phyloP scores from a whole-genome alignment of 2,113 vertebrate genomes.

The Ageneiosus marmoratus region DNA sequence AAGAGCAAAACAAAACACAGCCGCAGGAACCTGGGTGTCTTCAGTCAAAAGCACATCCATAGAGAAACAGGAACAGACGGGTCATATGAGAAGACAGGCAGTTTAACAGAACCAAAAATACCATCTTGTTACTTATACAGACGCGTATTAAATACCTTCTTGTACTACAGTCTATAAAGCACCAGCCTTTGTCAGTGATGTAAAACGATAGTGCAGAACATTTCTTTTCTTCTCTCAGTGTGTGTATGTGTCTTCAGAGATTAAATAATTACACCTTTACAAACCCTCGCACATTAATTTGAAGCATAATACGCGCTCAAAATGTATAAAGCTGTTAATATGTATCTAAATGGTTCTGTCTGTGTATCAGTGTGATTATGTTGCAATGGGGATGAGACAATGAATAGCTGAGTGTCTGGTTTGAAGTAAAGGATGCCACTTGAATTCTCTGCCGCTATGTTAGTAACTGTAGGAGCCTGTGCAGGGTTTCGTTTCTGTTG shows the following conservation, averaged over 20 bases:
- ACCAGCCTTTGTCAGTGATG: neutral
- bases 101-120: neutral
- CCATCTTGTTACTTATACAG: neutral
- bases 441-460: neutral
- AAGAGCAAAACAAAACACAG: slow-evolving; percentile 16
- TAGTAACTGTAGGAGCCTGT: neutral
- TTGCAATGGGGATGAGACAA: neutral
- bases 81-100: neutral
- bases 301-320: neutral
- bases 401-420: slow-evolving; percentile 11
- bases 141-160: neutral
- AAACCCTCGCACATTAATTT: neutral
- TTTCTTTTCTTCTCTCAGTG: neutral
- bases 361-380: slow-evolving; percentile 16
- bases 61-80: neutral
- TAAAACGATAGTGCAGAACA: neutral
- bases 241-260: neutral
- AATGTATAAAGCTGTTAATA: neutral
- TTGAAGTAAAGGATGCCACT: slow-evolving; percentile 11
- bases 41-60: neutral
- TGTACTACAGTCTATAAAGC: neutral
- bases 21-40: slow-evolving; percentile 5
- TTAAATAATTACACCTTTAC: slow-evolving; percentile 14
- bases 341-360: slow-evolving; percentile 3
- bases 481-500: neutral